Percentiles rank a stretch among this genome's conserved stretches.
phyloP scores from a whole-genome alignment of 2,113 vertebrate genomes.

The Rhagologus leucostigma region DNA sequence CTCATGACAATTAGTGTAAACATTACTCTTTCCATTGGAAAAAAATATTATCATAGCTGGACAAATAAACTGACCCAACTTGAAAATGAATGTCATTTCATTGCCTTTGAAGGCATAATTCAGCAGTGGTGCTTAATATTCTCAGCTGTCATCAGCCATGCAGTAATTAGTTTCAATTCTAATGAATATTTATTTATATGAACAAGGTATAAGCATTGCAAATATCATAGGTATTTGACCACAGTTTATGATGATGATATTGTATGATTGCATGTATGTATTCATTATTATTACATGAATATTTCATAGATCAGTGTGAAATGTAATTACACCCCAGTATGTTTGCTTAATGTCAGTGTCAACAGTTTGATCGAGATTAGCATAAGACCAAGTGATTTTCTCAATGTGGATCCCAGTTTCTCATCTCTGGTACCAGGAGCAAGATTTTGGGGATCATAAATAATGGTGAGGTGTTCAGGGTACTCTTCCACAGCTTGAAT shows the following conservation, averaged over 20 bases:
- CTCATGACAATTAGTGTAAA: slow-evolving; percentile 30
- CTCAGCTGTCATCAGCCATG: not conserved
- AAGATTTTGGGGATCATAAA: not conserved
- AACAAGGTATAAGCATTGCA: slow-evolving; percentile 40
- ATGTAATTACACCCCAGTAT: slow-evolving; percentile 32
- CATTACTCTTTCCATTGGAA: slow-evolving; percentile 16
- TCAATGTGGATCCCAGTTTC: not conserved
- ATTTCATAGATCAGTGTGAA: slow-evolving; percentile 50
- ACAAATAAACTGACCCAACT: slow-evolving; percentile 29
- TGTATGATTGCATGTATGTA: slow-evolving; percentile 48
- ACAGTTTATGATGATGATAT: slow-evolving; percentile 45
- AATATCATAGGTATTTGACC: slow-evolving; percentile 40
- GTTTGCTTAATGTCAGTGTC: slow-evolving; percentile 37
- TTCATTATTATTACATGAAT: slow-evolving; percentile 40
- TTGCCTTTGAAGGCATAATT: slow-evolving; percentile 29
- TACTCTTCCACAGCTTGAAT: not conserved
- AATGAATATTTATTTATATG: slow-evolving; percentile 56
- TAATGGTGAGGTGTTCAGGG: not conserved
- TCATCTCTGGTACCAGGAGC: not conserved
- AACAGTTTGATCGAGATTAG: slow-evolving; percentile 6
- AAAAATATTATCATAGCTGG: slow-evolving; percentile 41
- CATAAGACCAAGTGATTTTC: not conserved
- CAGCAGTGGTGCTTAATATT: slow-evolving; percentile 1
- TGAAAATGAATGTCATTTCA: slow-evolving; percentile 16
- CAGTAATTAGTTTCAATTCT: slow-evolving; percentile 15